Percentiles rank a stretch among this genome's conserved stretches.
Conservation (phyloP, 2,888 invertebrate species). For the Tholera decimalis region DNA sequence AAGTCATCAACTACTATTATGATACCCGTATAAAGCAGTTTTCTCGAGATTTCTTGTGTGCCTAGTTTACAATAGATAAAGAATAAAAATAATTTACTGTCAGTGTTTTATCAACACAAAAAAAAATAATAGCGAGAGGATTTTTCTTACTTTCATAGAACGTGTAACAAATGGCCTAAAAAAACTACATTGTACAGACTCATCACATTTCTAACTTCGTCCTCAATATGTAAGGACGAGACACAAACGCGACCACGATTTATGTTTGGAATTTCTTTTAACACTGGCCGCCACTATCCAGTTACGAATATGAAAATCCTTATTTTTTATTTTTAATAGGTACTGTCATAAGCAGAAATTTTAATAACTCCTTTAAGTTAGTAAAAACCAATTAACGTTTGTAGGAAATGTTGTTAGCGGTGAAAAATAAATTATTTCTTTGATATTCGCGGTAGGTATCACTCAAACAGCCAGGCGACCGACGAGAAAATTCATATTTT, state of each 20-base stretch:
- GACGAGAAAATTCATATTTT: slow-evolving; percentile 83
- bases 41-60: neutral
- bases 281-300: slow-evolving; percentile 30
- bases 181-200: slow-evolving; percentile 35
- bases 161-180: slow-evolving; percentile 34
- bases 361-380: slow-evolving; percentile 61
- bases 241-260: slow-evolving; percentile 41
- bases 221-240: slow-evolving; percentile 37
- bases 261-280: slow-evolving; percentile 44
- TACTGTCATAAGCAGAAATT: slow-evolving; percentile 66
- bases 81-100: slow-evolving; percentile 5
- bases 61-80: neutral
- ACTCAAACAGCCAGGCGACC: slow-evolving; percentile 66
- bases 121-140: neutral
- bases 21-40: neutral
- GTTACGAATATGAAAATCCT: slow-evolving; percentile 54
- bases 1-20: too few relatives aligned
- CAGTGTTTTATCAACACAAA: slow-evolving; percentile 8
- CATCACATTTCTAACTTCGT: slow-evolving; percentile 34
- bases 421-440: slow-evolving; percentile 54
- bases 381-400: slow-evolving; percentile 60
- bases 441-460: slow-evolving; percentile 47
- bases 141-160: slow-evolving; percentile 20
- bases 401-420: slow-evolving; percentile 33
- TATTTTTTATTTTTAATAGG: slow-evolving; percentile 45